Conservation (phyloP, 2,888 invertebrate species). For the Drosophila colorata region DNA sequence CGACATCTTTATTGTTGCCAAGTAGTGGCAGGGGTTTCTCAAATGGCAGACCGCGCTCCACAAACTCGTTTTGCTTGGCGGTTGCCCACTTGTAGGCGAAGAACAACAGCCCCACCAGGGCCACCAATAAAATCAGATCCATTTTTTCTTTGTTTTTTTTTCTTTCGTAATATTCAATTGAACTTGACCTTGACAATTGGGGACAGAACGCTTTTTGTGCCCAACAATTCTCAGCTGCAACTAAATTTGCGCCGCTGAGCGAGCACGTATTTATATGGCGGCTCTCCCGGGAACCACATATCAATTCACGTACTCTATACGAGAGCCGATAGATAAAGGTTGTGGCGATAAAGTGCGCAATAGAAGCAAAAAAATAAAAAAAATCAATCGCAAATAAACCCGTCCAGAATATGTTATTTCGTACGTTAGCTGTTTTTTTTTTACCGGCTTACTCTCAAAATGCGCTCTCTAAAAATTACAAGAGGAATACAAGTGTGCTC, state of each 20-base stretch:
- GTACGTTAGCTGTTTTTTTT: background rate
- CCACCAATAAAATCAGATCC: conserved; percentile 32
- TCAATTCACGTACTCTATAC: background rate
- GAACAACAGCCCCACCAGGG: conserved; percentile 27
- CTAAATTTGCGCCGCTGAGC: conserved; percentile 4
- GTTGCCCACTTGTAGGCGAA: conserved; percentile 71
- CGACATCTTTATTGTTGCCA: conserved; percentile 50
- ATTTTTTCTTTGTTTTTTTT: conserved; percentile 1
- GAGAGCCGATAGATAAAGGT: conserved; percentile 11
- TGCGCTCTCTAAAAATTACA: background rate
- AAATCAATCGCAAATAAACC: background rate
- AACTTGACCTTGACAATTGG: background rate
- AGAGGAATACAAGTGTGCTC: background rate
- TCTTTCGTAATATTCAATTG: background rate
- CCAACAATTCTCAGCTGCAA: background rate
- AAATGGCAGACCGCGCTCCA: conserved; percentile 61
- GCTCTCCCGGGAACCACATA: background rate
- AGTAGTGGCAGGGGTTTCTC: conserved; percentile 73
- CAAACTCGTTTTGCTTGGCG: conserved; percentile 54
- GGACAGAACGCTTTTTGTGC: background rate
- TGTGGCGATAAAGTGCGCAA: conserved; percentile 3
- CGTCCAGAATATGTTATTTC: background rate
- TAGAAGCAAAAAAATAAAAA: background rate
- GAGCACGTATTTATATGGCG: conserved; percentile 14
- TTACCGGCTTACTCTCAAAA: background rate